Conservation (phyloP, 2,888 invertebrate species). For the Drosophila buzzatii region DNA sequence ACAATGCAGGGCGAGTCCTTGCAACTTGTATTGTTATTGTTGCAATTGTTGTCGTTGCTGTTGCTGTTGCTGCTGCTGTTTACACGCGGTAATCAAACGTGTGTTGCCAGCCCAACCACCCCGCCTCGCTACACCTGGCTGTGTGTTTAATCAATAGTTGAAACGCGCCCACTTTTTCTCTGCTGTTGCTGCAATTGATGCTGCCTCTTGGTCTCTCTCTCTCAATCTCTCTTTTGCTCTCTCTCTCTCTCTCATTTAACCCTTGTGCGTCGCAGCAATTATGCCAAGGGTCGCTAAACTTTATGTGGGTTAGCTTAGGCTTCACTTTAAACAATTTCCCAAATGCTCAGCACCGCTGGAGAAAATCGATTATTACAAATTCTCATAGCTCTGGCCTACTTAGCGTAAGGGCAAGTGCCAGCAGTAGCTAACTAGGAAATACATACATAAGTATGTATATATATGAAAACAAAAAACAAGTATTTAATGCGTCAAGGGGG, state of each 20-base stretch:
- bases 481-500: background rate
- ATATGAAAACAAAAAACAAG: background rate
- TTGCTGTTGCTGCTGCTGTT: slow-evolving; percentile 68
- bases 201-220: background rate
- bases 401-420: slow-evolving; percentile 41
- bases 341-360: slow-evolving; percentile 29
- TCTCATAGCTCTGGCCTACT: slow-evolving; percentile 63
- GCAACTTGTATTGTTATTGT: slow-evolving; percentile 44
- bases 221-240: background rate
- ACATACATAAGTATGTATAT: background rate
- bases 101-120: slow-evolving; percentile 65
- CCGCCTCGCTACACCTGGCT: background rate
- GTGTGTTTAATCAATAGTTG: slow-evolving; percentile 77
- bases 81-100: slow-evolving; percentile 83
- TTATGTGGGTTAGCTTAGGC: slow-evolving; percentile 51
- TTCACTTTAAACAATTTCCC: slow-evolving; percentile 41
- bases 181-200: slow-evolving; percentile 54
- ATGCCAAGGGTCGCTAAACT: slow-evolving; percentile 77
- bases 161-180: slow-evolving; percentile 18
- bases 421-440: background rate
- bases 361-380: slow-evolving; percentile 67
- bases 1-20: slow-evolving; percentile 63
- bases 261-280: slow-evolving; percentile 30
- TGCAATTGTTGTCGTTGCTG: slow-evolving; percentile 32
- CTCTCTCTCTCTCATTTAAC: slow-evolving; percentile 8